Evolutionary conservation across 2,113 vertebrate species (phyloP), one percentile per base, ranked within the genome.

Genomic region (Poeciliopsis prolifica): DNA sequence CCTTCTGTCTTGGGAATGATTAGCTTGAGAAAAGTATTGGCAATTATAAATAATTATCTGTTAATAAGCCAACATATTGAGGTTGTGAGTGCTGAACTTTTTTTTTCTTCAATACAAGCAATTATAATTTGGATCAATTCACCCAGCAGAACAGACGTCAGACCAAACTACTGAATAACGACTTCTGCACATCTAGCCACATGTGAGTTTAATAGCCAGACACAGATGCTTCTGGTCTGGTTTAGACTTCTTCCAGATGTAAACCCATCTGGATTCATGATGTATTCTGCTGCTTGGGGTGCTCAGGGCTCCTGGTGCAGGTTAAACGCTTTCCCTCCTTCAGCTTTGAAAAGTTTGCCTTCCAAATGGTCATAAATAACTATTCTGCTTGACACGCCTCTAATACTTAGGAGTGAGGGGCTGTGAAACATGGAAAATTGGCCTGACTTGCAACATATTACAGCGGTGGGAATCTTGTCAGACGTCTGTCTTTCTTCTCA

Each of bases 191-290:
- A 80, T 60, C 19, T 29, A 75, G 29, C 29, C 44, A n/a, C 68
- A 77, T 74, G 60, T 71, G 77, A 60, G 0, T 77, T 48, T 61
- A 63, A 72, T 66, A 37, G 29, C 76, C 79, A 3, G 44, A 65
- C 65, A 66, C 30, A 54, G 48, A 65, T 72, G 73, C 64, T 65
- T 65, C 72, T 70, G 48, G 68, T 68, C 37, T 62, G 68, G 72
- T 54, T 65, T 42, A 63, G 61, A 30, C 54, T 67, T 76, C 68
- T 65, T 79, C 66, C 58, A 65, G 78, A 77, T 71, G 68, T 74
- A 65, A 68, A 65, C 80, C 74, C 77, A 82, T 83, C 70, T 86
- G 74, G 71, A 72, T 54, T 35, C 54, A 70, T 74, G 68, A 77
- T 48, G 80, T 65, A 72, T 63, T 22, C 65, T 44, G 65, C 65